Percentiles rank a stretch among this genome's conserved stretches.
Evolutionary conservation across 2,888 invertebrate genomes (phyloP).

Genomic region (Drosophila paracracens): DNA sequence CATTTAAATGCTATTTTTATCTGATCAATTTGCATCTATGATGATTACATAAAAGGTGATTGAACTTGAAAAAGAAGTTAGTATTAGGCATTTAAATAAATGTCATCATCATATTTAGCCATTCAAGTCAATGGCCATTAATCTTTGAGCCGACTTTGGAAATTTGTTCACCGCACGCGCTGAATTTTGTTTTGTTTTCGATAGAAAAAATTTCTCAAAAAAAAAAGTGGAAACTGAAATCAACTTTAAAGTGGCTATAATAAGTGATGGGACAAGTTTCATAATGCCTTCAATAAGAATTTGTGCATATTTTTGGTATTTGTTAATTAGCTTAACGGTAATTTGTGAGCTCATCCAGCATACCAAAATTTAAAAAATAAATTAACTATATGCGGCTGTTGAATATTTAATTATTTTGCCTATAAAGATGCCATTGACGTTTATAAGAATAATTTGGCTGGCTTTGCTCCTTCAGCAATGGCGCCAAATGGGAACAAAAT

Average conservation of each 20-base stretch:
- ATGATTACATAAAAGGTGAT: conserved; percentile 42
- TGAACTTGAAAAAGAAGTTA: conserved; percentile 38
- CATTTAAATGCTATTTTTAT: conserved; percentile 12
- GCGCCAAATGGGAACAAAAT: conserved; percentile 8
- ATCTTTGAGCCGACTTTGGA: conserved; percentile 32
- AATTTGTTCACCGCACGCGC: conserved; percentile 21
- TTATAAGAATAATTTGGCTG: neutral
- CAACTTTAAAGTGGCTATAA: conserved; percentile 7
- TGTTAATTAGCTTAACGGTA: conserved; percentile 28
- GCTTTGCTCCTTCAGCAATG: neutral
- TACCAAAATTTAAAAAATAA: conserved; percentile 35
- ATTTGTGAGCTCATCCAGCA: conserved; percentile 70
- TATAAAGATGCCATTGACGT: conserved; percentile 48
- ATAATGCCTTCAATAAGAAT: conserved; percentile 35
- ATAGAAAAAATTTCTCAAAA: conserved; percentile 59
- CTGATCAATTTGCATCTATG: conserved; percentile 31
- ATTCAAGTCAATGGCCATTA: conserved; percentile 30
- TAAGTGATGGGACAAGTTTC: conserved; percentile 27
- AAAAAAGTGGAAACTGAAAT: conserved; percentile 30
- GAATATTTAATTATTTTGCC: conserved; percentile 47
- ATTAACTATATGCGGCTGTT: conserved; percentile 22
- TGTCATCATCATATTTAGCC: neutral
- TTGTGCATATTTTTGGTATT: conserved; percentile 21
- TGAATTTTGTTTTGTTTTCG: conserved; percentile 21
- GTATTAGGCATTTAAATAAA: neutral